A percentile compares a stretch with the other conserved stretches of the same genome.
Evolutionary conservation across 2,797 vertebrate species (phyloP).

Genomic region (Pempheris klunzingeri): DNA sequence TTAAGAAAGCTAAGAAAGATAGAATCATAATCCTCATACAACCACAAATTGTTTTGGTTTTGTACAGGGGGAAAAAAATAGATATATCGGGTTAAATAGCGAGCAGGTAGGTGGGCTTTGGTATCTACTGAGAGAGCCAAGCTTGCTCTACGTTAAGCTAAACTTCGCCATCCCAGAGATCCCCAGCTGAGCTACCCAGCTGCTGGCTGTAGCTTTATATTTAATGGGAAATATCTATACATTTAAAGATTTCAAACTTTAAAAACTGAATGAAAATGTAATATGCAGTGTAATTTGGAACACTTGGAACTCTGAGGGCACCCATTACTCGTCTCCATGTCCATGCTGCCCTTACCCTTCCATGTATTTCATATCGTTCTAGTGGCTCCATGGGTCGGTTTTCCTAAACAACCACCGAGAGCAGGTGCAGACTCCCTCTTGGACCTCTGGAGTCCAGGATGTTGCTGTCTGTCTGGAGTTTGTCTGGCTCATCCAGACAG

Average conservation of each 20-base stretch:
- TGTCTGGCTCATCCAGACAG: constrained; percentile 53
- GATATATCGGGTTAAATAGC: too few relatives aligned
- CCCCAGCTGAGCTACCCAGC: background rate
- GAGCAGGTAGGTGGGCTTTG: background rate
- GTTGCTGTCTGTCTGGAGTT: constrained; percentile 59
- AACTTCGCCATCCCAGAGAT: background rate
- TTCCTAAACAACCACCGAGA: constrained; percentile 7
- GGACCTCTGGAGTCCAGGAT: constrained; percentile 44
- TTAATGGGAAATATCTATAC: background rate
- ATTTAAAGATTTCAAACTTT: constrained; percentile 6
- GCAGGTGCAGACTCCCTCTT: constrained; percentile 64
- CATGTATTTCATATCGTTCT: background rate
- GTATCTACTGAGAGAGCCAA: background rate
- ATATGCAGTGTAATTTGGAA: background rate
- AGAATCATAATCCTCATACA: background rate
- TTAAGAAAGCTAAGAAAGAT: background rate
- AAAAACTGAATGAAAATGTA: background rate
- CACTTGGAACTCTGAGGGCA: background rate
- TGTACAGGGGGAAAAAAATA: too few relatives aligned
- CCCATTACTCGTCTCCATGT: background rate
- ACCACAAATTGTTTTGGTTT: background rate
- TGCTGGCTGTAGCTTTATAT: background rate
- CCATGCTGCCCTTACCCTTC: background rate
- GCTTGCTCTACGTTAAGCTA: background rate
- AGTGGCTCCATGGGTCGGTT: constrained; percentile 3